Conservation (phyloP, 2,113 vertebrate genomes). For the Aythya baeri region DNA sequence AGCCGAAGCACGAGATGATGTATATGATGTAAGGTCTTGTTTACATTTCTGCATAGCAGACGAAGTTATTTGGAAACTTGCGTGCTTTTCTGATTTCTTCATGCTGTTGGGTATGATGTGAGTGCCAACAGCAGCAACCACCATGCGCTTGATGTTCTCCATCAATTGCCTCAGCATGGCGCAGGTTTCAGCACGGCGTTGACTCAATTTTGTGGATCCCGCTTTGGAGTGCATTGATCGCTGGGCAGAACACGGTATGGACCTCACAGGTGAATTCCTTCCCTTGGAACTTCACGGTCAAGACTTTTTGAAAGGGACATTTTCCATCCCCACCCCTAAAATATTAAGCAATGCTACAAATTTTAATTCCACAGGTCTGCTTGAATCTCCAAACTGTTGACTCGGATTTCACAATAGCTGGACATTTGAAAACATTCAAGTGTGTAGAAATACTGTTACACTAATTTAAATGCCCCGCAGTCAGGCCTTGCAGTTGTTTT, state of each 20-base stretch:
- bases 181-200: not conserved
- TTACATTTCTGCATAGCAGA: not conserved
- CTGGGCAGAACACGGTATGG: fast-evolving
- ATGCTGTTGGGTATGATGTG: not conserved
- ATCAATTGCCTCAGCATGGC: not conserved
- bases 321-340: not conserved
- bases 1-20: not conserved
- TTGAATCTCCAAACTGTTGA: not conserved
- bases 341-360: not conserved
- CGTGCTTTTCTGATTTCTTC: not conserved
- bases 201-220: not conserved
- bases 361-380: not conserved
- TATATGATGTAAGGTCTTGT: not conserved
- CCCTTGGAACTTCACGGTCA: not conserved
- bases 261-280: not conserved
- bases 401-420: slow-evolving; percentile 45
- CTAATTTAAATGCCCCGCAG: not conserved
- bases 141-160: not conserved
- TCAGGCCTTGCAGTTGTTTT: slow-evolving; percentile 55
- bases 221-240: not conserved
- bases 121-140: not conserved
- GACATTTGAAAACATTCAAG: slow-evolving; percentile 40
- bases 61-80: not conserved
- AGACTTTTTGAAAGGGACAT: not conserved
- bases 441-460: slow-evolving; percentile 41